Base-by-base conservation (phyloP, 2,113 vertebrate genomes). In the Halcyon malimbica region DNA sequence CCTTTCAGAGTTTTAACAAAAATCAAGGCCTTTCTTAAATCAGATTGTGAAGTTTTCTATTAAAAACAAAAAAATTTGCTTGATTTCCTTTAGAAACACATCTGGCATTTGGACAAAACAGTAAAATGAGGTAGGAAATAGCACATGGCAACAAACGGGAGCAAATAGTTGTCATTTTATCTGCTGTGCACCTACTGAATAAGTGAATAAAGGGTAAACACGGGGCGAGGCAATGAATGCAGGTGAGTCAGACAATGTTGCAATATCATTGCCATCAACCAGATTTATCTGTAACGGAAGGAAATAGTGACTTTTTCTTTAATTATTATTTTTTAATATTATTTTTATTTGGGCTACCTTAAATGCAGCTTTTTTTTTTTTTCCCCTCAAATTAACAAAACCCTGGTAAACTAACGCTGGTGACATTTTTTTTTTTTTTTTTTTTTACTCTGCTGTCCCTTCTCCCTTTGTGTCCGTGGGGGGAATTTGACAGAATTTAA, bases 371-470 rank as follows among this genome's bases (percentile, higher is more conserved):
- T 33, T 57, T 57, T 0, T 4, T 3, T 3, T 64, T 60, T n/a
- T 16, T 16, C 23, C 24, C 42, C 60, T 8, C 39, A 16, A 1
- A 28, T 74, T 19, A 54, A 20, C 18, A 7, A 78, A 73, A 41
- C 10, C 8, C 0, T 9, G 33, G 13, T 31, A 31, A 53, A 20
- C 0, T 6, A 10, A 35, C 37, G 3, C 0, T 1, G 33, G 8
- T 33, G 16, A 62, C 48, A 50, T 16, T 7, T 46, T 7, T 19
- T 17, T 46, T 19, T 46, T 46, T 20, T 46, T 46, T 7, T 37
- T 57, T 42, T 20, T 18, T n/a, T 13, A 35, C 35, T 35, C 33
- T 11, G 19, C 29, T 8, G 10, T 6, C 15, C 21, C 24, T 2
- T 14, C 31, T 11, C 35, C 5, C 0, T 26, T 28, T 8, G 23